Base-by-base conservation (phyloP, 2,888 invertebrate species). In the Harpalus rubripes region DNA sequence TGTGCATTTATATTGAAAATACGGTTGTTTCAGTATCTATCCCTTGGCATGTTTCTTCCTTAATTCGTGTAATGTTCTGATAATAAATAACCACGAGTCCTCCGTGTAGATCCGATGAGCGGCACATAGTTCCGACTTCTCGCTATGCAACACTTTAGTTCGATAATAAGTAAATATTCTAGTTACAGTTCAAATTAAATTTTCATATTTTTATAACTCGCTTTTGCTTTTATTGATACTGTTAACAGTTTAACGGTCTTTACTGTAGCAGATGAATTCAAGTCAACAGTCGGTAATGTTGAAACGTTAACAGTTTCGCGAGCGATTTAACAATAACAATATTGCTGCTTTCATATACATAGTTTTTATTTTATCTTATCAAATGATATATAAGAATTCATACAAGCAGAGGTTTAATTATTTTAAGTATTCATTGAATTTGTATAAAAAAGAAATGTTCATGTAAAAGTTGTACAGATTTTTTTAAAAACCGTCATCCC, bases 381-480 rank as follows among this genome's bases (percentile, higher is more conserved):
- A 61, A 61, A 80, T 80, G 41, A 80, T 80, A 61, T 80, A 61
- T 81, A 81, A 81, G 72, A 72, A 52, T 81, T 76, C 61, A 78
- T 78, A 78, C 59, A 84, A 84, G 80, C 80, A 80, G 85, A 85
- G 80, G 85, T 85, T 85, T 85, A 39, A 56, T 85, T 85, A 85
- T 80, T 85, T 85, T 79, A 85, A 85, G 80, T 79, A 85, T 80
- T 80, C 80, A 85, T 83, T 85, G 65, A 80, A 68, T 80, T 80
- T 85, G 85, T 85, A 85, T 68, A 85, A 84, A 85, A 84, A 80
- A 76, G 44, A 76, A 80, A 18, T 80, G 44, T 76, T 85, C 58
- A 72, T 84, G 56, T 84, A 80, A 85, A 79, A 85, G 80, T 68
- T 85, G 85, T 85, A 85, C 85, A 85, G 85, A 85, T 85, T 85